A percentile compares a stretch with the other conserved stretches of the same genome.
These are phyloP conservation scores for Hormaphis cornu DNA, from an alignment of 1,140 invertebrate species.

Conservation along the genomic window DNA sequence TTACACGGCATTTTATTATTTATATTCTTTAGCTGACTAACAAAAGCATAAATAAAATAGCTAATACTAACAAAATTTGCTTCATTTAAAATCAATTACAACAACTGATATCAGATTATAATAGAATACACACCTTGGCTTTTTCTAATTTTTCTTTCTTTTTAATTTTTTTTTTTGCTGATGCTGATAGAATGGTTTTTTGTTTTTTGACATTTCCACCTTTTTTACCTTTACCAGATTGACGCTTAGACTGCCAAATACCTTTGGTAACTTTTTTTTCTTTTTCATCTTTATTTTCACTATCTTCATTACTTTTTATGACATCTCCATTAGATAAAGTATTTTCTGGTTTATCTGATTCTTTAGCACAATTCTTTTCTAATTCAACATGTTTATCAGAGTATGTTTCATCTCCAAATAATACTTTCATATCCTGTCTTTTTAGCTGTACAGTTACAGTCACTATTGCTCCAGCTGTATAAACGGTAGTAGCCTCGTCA, in stretches of 20 bases:
- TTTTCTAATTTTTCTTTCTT: constrained; percentile 25
- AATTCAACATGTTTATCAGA: constrained; percentile 45
- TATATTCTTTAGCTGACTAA: too few species aligned
- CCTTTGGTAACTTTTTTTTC: constrained; percentile 24
- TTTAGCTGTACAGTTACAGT: constrained; percentile 86
- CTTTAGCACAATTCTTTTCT: constrained; percentile 38
- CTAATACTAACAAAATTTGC: too few species aligned
- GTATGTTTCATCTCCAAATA: constrained; percentile 65
- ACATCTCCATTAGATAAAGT: constrained; percentile 44
- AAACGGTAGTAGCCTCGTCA: constrained; percentile 90
- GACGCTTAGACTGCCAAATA: constrained; percentile 24
- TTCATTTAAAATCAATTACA: too few species aligned
- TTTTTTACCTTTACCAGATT: constrained; percentile 20
- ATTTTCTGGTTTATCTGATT: constrained; percentile 16
- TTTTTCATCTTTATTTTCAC: constrained; percentile 29
- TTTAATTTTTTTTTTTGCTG: constrained; percentile 24
- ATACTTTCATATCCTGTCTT: constrained; percentile 65
- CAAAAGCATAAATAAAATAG: too few species aligned
- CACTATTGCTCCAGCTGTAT: constrained; percentile 94
- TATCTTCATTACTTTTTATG: constrained; percentile 46
- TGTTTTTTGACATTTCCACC: constrained; percentile 10
- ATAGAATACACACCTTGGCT: constrained; percentile 18
- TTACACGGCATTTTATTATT: too few species aligned
- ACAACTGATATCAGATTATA: not conserved
- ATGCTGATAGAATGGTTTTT: constrained; percentile 18